Conservation (phyloP, 2,888 invertebrate genomes). For the Xanthostigma xanthostigma region DNA sequence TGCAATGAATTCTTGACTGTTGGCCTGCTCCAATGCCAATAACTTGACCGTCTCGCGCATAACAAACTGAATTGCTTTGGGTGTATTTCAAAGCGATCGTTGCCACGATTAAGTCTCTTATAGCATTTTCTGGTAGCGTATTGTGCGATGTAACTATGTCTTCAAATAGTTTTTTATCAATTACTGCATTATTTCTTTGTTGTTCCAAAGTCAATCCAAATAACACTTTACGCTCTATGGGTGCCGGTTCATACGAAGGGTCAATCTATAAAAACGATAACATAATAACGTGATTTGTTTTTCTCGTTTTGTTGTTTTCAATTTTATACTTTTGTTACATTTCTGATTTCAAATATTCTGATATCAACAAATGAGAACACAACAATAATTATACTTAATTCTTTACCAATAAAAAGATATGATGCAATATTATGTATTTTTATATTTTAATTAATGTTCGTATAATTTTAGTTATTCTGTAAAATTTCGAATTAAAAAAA, state of each 20-base stretch:
- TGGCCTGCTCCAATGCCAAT: slow-evolving; percentile 98
- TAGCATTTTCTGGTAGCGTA: slow-evolving; percentile 51
- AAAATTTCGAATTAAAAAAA: not conserved
- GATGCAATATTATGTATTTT: not conserved
- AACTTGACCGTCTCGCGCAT: slow-evolving; percentile 80
- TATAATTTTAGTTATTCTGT: too few species aligned
- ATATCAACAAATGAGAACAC: too few species aligned
- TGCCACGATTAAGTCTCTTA: slow-evolving; percentile 86
- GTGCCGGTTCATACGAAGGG: slow-evolving; percentile 63
- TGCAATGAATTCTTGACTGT: slow-evolving; percentile 96
- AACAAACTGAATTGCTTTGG: slow-evolving; percentile 97
- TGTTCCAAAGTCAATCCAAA: slow-evolving; percentile 79
- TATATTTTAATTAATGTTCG: not conserved
- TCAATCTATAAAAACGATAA: slow-evolving; percentile 52
- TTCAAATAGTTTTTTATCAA: slow-evolving; percentile 58
- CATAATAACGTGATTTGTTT: too few species aligned
- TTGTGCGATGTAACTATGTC: slow-evolving; percentile 67
- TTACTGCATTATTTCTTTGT: slow-evolving; percentile 74
- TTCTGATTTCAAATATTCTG: too few species aligned
- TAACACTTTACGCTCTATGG: slow-evolving; percentile 66
- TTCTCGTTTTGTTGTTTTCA: too few species aligned
- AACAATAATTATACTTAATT: too few species aligned
- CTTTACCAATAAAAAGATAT: slow-evolving; percentile 7
- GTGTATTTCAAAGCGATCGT: slow-evolving; percentile 95
- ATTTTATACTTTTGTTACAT: too few species aligned